Evolutionary conservation across 2,113 vertebrate genomes (phyloP).

Genomic region (Rhinoptilus africanus): DNA sequence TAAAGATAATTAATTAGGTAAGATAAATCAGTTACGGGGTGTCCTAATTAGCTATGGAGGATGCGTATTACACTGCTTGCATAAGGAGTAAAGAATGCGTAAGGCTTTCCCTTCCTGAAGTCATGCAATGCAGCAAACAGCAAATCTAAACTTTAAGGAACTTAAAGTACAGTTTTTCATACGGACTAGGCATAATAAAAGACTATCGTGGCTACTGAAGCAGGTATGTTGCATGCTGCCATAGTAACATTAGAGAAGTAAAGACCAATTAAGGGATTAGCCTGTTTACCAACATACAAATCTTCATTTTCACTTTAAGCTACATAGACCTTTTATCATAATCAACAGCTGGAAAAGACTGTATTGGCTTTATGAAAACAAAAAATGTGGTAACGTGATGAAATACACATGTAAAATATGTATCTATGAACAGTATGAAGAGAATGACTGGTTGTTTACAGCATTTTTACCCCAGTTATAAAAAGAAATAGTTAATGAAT

Average conservation of each 20-base stretch:
- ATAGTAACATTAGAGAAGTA: neutral
- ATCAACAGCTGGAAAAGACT: neutral
- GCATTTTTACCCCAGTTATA: neutral
- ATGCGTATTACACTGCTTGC: neutral
- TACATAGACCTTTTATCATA: neutral
- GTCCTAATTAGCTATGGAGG: neutral
- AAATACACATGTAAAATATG: neutral
- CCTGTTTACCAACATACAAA: neutral
- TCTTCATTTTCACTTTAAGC: neutral
- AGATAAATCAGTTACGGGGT: neutral
- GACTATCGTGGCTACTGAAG: neutral
- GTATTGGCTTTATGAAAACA: neutral
- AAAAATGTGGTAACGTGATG: neutral
- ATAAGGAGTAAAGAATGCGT: neutral
- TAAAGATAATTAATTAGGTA: neutral
- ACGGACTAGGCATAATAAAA: neutral
- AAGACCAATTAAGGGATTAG: neutral
- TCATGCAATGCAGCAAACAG: neutral
- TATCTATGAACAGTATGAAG: neutral
- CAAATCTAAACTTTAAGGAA: neutral
- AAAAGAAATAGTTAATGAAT: neutral
- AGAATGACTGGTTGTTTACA: neutral
- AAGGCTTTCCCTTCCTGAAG: neutral
- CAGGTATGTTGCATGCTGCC: neutral
- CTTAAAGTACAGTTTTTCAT: neutral